phyloP scores from a whole-genome alignment of 2,888 invertebrate species.

The Drosophila cracens region DNA sequence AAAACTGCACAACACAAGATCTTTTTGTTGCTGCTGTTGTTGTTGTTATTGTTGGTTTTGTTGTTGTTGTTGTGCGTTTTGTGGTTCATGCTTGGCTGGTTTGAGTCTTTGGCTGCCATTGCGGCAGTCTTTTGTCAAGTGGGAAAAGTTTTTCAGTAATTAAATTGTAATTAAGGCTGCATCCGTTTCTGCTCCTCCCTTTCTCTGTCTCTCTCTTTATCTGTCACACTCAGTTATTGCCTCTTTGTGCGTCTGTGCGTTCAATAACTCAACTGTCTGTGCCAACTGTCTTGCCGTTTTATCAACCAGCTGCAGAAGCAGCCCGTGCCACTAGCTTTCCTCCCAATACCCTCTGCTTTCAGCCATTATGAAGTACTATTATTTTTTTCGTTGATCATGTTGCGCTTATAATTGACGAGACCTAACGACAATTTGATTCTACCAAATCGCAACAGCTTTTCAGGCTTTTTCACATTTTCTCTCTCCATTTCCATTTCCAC shows the following conservation, averaged over 20 bases:
- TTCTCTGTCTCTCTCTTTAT: neutral
- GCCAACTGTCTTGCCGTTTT: slow-evolving; percentile 76
- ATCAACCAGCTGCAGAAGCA: slow-evolving; percentile 55
- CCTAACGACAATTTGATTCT: slow-evolving; percentile 71
- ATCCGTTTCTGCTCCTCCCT: slow-evolving; percentile 61
- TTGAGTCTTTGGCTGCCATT: slow-evolving; percentile 69
- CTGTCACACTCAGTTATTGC: slow-evolving; percentile 8
- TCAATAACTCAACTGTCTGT: slow-evolving; percentile 71
- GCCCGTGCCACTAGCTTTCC: slow-evolving; percentile 48
- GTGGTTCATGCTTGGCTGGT: slow-evolving; percentile 73
- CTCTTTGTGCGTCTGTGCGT: slow-evolving; percentile 46
- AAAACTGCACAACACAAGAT: slow-evolving; percentile 62
- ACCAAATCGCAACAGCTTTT: slow-evolving; percentile 71
- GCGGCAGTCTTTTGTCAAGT: slow-evolving; percentile 78
- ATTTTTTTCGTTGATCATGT: slow-evolving; percentile 22
- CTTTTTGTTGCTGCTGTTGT: slow-evolving; percentile 49
- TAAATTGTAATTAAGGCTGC: slow-evolving; percentile 85
- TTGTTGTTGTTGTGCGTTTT: slow-evolving; percentile 47
- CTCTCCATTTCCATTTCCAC: slow-evolving; percentile 5
- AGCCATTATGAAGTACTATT: slow-evolving; percentile 30
- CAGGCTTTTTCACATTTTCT: slow-evolving; percentile 48
- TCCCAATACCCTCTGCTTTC: slow-evolving; percentile 12
- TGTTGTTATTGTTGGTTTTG: slow-evolving; percentile 14
- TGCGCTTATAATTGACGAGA: slow-evolving; percentile 63
- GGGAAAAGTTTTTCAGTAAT: slow-evolving; percentile 83